phyloP scores from a whole-genome alignment of 2,797 vertebrate genomes.

The Cichlasoma orientale region DNA sequence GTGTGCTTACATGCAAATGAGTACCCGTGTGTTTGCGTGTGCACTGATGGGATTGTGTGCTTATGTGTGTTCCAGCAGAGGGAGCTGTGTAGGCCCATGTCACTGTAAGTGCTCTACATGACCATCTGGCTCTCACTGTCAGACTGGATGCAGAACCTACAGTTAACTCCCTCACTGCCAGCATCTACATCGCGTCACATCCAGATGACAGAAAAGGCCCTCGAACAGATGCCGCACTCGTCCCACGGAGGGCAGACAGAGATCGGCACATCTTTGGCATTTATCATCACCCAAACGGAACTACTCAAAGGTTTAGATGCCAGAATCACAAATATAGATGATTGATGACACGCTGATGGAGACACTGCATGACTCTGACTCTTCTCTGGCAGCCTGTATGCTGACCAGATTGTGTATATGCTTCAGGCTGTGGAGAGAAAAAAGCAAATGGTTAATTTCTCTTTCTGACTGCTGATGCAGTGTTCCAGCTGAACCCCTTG shows the following conservation, averaged over 20 bases:
- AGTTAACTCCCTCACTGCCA: constrained; percentile 69
- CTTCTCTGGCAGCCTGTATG: constrained; percentile 21
- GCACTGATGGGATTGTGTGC: constrained; percentile 11
- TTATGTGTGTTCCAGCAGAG: constrained; percentile 69
- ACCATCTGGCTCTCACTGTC: constrained; percentile 81
- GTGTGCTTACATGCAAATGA: constrained; percentile 46
- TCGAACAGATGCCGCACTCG: neutral
- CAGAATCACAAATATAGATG: constrained; percentile 10
- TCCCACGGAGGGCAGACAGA: neutral
- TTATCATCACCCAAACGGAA: neutral
- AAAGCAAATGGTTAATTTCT: constrained; percentile 68
- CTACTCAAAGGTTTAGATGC: neutral
- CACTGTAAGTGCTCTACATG: constrained; percentile 74
- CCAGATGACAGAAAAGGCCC: neutral
- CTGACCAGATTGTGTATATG: constrained; percentile 51
- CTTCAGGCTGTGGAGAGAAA: constrained; percentile 42
- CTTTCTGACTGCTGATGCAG: constrained; percentile 72
- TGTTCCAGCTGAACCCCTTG: constrained; percentile 64
- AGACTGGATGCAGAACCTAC: constrained; percentile 72
- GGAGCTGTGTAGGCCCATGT: constrained; percentile 71
- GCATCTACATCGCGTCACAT: constrained; percentile 3
- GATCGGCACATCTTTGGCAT: neutral
- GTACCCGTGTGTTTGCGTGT: neutral
- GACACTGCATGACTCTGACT: constrained; percentile 14
- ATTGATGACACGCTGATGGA: constrained; percentile 32